phyloP scores from a whole-genome alignment of 2,797 vertebrate genomes.

The Ctenosaura bakeri region DNA sequence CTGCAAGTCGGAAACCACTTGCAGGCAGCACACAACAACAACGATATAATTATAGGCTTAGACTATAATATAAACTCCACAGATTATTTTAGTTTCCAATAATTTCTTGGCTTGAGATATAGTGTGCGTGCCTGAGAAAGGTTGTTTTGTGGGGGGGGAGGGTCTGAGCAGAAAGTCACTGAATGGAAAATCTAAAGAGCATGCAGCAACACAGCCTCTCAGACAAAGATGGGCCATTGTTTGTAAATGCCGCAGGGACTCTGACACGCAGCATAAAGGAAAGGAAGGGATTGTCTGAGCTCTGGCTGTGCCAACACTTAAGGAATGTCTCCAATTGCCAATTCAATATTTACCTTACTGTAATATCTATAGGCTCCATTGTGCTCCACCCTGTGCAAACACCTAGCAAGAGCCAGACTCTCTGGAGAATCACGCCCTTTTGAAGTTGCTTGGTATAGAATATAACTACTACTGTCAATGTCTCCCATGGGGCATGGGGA shows the following conservation, averaged over 20 bases:
- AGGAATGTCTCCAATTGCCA: constrained; percentile 40
- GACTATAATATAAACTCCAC: neutral
- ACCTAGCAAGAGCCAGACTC: neutral
- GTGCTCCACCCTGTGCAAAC: constrained; percentile 38
- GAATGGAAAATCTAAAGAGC: neutral
- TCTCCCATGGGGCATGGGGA: neutral
- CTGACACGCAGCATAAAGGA: neutral
- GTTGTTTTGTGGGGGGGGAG: neutral
- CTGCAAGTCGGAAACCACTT: too few species aligned
- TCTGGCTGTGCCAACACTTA: neutral
- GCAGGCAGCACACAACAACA: neutral
- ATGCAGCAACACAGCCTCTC: neutral
- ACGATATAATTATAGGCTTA: neutral
- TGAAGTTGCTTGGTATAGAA: neutral
- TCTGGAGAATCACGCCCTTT: neutral
- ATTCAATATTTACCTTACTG: constrained; percentile 43
- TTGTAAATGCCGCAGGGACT: constrained; percentile 5
- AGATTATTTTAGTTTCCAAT: neutral
- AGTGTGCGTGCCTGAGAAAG: neutral
- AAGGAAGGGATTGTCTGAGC: constrained; percentile 1
- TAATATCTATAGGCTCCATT: constrained; percentile 15
- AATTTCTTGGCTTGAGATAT: neutral
- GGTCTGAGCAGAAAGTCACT: neutral
- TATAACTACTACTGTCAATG: neutral
- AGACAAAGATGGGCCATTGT: neutral